Conservation (phyloP, 2,888 invertebrate species). For the Phaedon cochleariae region DNA sequence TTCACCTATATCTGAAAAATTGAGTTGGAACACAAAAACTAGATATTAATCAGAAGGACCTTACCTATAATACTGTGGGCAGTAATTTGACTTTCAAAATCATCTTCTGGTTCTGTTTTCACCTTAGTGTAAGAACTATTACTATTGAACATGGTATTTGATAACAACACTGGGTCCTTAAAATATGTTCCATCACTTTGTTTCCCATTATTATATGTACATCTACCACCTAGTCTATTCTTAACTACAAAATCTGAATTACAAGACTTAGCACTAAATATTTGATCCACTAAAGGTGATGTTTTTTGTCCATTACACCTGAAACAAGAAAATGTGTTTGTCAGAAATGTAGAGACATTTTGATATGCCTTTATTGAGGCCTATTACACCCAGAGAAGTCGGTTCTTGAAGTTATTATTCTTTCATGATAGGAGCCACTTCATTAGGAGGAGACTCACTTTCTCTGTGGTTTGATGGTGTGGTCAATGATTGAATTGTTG, state of each 20-base stretch:
- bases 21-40: not conserved
- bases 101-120: constrained; percentile 47
- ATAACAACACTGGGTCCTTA: constrained; percentile 35
- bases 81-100: constrained; percentile 54
- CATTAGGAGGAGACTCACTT: too few relatives aligned
- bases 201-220: constrained; percentile 45
- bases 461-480: too few relatives aligned
- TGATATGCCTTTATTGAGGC: too few relatives aligned
- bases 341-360: constrained; percentile 7
- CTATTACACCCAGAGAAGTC: not conserved
- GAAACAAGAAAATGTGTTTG: constrained; percentile 26
- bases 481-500: too few relatives aligned
- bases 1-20: constrained; percentile 52
- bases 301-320: constrained; percentile 52
- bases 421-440: too few relatives aligned
- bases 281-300: constrained; percentile 43
- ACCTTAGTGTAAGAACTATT: constrained; percentile 45
- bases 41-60: constrained; percentile 2
- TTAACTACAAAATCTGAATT: constrained; percentile 35
- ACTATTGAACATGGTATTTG: constrained; percentile 37
- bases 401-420: constrained; percentile 1
- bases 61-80: constrained; percentile 63
- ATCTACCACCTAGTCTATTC: constrained; percentile 39
- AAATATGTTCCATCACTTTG: constrained; percentile 33
- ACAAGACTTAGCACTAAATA: constrained; percentile 43